These are phyloP conservation scores for Lagodon rhomboides DNA, from an alignment of 2,797 vertebrate genomes.

Conservation along the genomic window DNA sequence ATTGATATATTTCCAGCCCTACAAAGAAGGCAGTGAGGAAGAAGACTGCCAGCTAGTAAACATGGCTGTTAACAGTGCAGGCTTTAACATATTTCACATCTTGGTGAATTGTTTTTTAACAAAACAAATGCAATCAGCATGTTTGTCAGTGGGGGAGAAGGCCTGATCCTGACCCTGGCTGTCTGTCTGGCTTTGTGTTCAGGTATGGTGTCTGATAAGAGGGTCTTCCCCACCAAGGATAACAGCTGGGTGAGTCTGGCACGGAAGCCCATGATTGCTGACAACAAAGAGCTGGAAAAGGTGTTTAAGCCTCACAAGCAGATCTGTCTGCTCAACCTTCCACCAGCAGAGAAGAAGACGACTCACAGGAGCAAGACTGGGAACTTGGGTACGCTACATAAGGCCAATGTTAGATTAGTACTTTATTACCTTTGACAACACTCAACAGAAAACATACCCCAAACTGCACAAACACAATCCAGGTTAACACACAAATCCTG, in stretches of 20 bases:
- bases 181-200: background rate
- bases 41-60: too few relatives aligned
- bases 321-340: conserved; percentile 85
- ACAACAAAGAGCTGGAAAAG: conserved; percentile 85
- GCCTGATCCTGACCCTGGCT: background rate
- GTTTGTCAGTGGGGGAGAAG: background rate
- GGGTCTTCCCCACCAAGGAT: conserved; percentile 85
- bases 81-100: too few relatives aligned
- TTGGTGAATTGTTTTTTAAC: too few relatives aligned
- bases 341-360: conserved; percentile 76
- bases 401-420: background rate
- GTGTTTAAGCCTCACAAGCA: conserved; percentile 79
- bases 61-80: too few relatives aligned
- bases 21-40: too few relatives aligned
- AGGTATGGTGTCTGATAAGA: conserved; percentile 84
- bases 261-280: conserved; percentile 81
- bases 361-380: conserved; percentile 39
- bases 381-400: conserved; percentile 60
- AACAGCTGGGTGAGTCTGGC: conserved; percentile 85
- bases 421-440: background rate
- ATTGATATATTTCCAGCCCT: too few relatives aligned
- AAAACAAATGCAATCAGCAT: too few relatives aligned
- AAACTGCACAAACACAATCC: background rate
- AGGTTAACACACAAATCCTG: background rate
- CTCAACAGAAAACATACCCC: background rate